phyloP scores from a whole-genome alignment of 2,113 vertebrate genomes.

The Myocastor coypus region DNA sequence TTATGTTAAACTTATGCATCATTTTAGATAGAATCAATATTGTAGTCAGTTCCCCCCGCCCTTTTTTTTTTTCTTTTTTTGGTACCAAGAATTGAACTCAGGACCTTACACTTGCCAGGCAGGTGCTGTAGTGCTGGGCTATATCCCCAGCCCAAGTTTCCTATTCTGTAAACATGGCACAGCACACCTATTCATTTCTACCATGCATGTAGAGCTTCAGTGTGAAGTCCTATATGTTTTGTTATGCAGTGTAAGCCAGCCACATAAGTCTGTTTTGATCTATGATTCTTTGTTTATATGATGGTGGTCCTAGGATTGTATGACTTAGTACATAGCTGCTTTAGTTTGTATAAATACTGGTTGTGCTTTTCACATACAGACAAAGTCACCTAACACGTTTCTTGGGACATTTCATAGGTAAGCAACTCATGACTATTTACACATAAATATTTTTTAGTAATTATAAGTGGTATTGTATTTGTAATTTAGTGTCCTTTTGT shows the following conservation, averaged over 20 bases:
- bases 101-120: too few species aligned
- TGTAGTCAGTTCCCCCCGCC: neutral
- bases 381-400: neutral
- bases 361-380: neutral
- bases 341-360: neutral
- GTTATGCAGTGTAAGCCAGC: neutral
- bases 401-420: neutral
- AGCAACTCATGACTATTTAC: neutral
- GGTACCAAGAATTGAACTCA: too few species aligned
- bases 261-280: neutral
- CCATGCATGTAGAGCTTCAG: neutral
- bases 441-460: neutral
- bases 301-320: neutral
- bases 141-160: neutral
- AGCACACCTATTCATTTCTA: neutral
- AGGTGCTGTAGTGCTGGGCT: too few species aligned
- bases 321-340: neutral
- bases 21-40: neutral
- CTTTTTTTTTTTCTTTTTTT: neutral
- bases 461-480: neutral
- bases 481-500: neutral
- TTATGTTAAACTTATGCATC: neutral
- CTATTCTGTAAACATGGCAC: neutral
- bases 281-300: too few species aligned
- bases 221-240: neutral